Percentiles rank a stretch among this genome's conserved stretches.
Conservation (phyloP, 2,113 vertebrate genomes). For the Coturnix japonica region DNA sequence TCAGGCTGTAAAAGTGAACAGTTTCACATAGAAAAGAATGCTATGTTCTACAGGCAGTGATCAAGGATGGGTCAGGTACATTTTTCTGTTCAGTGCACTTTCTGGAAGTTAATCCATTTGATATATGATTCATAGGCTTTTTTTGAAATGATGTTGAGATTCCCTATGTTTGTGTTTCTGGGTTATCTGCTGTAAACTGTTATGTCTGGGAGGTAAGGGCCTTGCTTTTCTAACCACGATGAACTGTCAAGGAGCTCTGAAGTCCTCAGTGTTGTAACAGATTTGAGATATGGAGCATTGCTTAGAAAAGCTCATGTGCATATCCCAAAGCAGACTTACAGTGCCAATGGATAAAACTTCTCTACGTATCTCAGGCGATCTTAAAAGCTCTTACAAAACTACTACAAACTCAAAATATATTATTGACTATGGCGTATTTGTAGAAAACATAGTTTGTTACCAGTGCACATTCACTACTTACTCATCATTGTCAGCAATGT, state of each 20-base stretch:
- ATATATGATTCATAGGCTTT: neutral
- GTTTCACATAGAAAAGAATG: neutral
- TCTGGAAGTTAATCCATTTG: neutral
- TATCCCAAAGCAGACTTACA: neutral
- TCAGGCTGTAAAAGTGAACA: neutral
- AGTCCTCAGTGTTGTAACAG: neutral
- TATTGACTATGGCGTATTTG: neutral
- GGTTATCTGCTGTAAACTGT: neutral
- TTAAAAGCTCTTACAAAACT: neutral
- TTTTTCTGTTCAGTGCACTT: neutral
- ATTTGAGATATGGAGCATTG: neutral
- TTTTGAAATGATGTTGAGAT: neutral
- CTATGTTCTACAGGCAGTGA: neutral
- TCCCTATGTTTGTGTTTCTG: neutral
- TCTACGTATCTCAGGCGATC: neutral
- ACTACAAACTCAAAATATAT: neutral
- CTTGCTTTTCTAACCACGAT: neutral
- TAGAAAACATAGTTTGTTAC: neutral
- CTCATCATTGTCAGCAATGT: conserved; percentile 86
- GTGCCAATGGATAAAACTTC: neutral
- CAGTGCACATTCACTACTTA: conserved; percentile 76
- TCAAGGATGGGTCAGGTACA: neutral
- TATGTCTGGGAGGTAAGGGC: neutral
- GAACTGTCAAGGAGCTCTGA: neutral
- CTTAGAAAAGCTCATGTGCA: neutral